Evolutionary conservation across 2,888 invertebrate species (phyloP), one percentile per base, ranked within the genome.

Genomic region (Limnephilus rhombicus): DNA sequence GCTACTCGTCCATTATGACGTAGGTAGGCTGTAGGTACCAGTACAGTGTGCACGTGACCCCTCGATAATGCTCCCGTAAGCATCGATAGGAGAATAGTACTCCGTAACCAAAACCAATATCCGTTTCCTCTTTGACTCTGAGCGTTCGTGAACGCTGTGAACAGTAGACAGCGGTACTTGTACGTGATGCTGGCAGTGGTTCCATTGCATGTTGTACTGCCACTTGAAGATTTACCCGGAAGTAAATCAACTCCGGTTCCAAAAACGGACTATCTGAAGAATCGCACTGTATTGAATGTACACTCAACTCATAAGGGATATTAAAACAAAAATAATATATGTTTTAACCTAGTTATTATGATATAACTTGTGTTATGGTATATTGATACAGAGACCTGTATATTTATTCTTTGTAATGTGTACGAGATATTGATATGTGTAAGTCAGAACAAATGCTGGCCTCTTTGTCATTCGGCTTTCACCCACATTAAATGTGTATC

Each of bases 61-160:
- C 24, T 68, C 68, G 68, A 68, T 68, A 68, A 68, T 68, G 68
- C 68, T 68, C 68, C 68, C n/a, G 68, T 68, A 68, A 68, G 68
- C 24, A 24, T 68, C 68, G 24, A 68, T n/a, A n/a, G 68, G 53
- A 53, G 53, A 49, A 45, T 45, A 12, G 87, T 9, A 68, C 87
- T 49, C 31, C 18, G 49, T 87, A 87, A 13, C 86, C n/a, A 87
- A 87, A 87, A 53, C 87, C 87, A 87, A 87, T 87, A 87, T 87
- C 87, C 87, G 87, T 49, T 49, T 87, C 68, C 29, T 87, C 87
- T 53, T 53, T 49, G 49, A 85, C 85, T 34, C 85, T 82, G 82
- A 82, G 34, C 82, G 83, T 34, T 34, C 18, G 13, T 53, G 53
- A 53, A 53, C 53, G 13, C 53, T 53, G 53, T 68, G 68, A 24